Percentiles rank a stretch among this genome's conserved stretches.
These are phyloP conservation scores for Drosophila peninsularis DNA, from an alignment of 2,888 invertebrate species.

Conservation along the genomic window DNA sequence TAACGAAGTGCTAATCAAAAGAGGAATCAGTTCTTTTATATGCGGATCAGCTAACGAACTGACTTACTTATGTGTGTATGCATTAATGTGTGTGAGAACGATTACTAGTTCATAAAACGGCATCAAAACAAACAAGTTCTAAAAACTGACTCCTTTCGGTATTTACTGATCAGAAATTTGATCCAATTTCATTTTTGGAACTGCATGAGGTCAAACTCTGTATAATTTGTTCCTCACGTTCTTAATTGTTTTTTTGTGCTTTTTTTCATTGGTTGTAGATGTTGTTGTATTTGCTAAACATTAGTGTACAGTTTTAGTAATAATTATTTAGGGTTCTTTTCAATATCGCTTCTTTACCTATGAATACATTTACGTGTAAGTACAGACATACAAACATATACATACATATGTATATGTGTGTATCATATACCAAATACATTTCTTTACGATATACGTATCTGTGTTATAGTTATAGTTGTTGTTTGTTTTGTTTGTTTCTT, in stretches of 20 bases:
- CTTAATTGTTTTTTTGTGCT: slow-evolving; percentile 8
- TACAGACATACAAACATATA: slow-evolving; percentile 3
- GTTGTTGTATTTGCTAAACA: slow-evolving; percentile 47
- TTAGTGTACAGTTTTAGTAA: slow-evolving; percentile 67
- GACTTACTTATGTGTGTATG: not conserved
- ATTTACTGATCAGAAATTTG: slow-evolving; percentile 5
- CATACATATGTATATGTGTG: not conserved
- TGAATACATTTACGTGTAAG: slow-evolving; percentile 20
- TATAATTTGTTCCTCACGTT: slow-evolving; percentile 19
- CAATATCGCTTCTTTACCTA: slow-evolving; percentile 14
- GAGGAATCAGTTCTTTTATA: slow-evolving; percentile 8
- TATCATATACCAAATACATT: slow-evolving; percentile 56
- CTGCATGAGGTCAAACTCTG: slow-evolving; percentile 19
- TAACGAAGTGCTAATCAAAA: slow-evolving; percentile 7
- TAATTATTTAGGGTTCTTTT: slow-evolving; percentile 41
- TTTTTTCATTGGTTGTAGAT: slow-evolving; percentile 19
- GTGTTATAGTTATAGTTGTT: slow-evolving; percentile 47
- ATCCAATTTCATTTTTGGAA: slow-evolving; percentile 15
- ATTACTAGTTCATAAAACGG: slow-evolving; percentile 1
- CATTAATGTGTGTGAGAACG: not conserved
- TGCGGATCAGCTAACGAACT: slow-evolving; percentile 2
- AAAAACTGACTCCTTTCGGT: slow-evolving; percentile 4
- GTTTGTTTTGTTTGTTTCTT: slow-evolving; percentile 39
- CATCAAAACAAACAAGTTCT: slow-evolving; percentile 8
- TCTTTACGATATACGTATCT: slow-evolving; percentile 25